phyloP scores from a whole-genome alignment of 2,797 vertebrate species.

The Myiothlypis chrysogaster region DNA sequence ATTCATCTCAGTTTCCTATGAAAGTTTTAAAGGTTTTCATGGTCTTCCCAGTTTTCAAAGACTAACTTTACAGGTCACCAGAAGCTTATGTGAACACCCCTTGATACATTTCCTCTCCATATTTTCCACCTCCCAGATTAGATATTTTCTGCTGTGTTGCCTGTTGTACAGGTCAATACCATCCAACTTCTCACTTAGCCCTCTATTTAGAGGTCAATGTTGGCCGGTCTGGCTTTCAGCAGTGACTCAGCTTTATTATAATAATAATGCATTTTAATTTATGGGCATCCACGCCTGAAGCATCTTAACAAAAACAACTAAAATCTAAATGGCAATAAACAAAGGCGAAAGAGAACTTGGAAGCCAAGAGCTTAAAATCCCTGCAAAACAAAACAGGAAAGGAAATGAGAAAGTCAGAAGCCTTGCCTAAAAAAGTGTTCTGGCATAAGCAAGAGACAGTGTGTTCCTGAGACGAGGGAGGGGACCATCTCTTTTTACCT shows the following conservation, averaged over 20 bases:
- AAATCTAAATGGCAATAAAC: conserved; percentile 69
- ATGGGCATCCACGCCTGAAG: conserved; percentile 59
- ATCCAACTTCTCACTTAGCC: neutral
- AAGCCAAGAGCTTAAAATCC: conserved; percentile 34
- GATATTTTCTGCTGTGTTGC: neutral
- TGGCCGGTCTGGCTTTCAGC: neutral
- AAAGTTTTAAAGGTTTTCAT: conserved; percentile 21
- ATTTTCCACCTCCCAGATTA: conserved; percentile 8
- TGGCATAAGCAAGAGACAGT: neutral
- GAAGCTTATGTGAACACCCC: neutral
- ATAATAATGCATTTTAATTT: conserved; percentile 73
- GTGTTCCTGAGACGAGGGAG: neutral
- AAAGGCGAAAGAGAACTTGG: conserved; percentile 62
- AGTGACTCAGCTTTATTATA: conserved; percentile 43
- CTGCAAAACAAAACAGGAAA: conserved; percentile 34
- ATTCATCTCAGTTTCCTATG: conserved; percentile 8
- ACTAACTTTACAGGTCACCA: neutral
- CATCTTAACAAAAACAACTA: conserved; percentile 67
- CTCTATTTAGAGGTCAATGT: neutral
- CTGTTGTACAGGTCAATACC: neutral
- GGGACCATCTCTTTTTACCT: neutral
- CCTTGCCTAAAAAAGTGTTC: conserved; percentile 2
- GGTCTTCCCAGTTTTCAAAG: neutral
- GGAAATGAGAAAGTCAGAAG: conserved; percentile 37
- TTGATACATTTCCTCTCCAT: neutral